Conservation (phyloP, 2,797 vertebrate species). For the Pipistrellus nathusii region DNA sequence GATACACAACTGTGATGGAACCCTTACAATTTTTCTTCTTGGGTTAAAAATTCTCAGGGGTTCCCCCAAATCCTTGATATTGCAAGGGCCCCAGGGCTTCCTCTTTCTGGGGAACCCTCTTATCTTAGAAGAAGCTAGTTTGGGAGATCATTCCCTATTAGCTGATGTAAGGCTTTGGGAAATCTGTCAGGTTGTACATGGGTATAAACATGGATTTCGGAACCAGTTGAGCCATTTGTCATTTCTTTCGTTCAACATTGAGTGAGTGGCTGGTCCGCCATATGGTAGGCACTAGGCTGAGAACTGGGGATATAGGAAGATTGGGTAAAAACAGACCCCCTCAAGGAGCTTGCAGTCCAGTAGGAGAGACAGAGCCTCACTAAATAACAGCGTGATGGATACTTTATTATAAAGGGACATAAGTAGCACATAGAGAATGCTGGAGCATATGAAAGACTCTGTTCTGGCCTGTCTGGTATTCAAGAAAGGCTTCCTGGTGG, state of each 20-base stretch:
- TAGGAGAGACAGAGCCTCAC: not conserved
- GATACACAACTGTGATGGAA: not conserved
- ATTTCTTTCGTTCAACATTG: not conserved
- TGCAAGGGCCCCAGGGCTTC: not conserved
- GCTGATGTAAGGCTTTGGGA: not conserved
- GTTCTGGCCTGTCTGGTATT: not conserved
- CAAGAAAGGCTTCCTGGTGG: constrained; percentile 19
- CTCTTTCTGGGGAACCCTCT: not conserved
- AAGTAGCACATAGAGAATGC: not conserved
- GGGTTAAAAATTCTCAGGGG: not conserved
- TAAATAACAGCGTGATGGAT: not conserved
- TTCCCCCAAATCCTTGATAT: not conserved
- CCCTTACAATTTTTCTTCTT: not conserved
- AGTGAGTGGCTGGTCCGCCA: not conserved
- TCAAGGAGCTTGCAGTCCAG: not conserved
- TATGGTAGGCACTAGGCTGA: not conserved
- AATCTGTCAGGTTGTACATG: not conserved
- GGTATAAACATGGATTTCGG: not conserved
- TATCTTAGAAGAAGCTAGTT: not conserved
- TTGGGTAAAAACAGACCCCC: not conserved
- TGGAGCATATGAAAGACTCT: not conserved
- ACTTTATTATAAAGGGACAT: not conserved
- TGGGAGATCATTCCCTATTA: not conserved
- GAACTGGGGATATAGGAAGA: not conserved
- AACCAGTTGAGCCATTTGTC: not conserved